Conservation (phyloP, 2,797 vertebrate genomes). For the Semaprochilodus insignis region DNA sequence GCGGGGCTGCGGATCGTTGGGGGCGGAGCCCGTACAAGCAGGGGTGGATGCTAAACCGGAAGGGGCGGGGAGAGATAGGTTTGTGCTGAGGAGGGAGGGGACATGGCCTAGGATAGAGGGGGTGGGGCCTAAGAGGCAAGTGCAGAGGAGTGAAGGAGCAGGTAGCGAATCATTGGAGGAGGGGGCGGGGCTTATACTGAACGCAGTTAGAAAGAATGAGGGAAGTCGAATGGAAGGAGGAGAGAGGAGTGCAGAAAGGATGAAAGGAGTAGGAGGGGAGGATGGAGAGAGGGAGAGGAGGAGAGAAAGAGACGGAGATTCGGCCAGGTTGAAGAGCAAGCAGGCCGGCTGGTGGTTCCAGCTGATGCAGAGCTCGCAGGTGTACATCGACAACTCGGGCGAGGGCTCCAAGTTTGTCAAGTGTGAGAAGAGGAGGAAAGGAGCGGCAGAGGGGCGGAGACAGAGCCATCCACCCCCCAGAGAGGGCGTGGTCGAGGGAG, state of each 20-base stretch:
- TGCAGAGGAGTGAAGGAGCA: slow-evolving; percentile 49
- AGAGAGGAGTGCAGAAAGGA: slow-evolving; percentile 66
- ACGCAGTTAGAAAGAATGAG: slow-evolving; percentile 65
- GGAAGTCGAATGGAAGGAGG: slow-evolving; percentile 62
- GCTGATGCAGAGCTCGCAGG: slow-evolving; percentile 98
- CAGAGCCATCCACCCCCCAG: slow-evolving; percentile 81
- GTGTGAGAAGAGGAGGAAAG: slow-evolving; percentile 83
- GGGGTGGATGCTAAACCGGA: not conserved
- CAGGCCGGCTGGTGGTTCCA: slow-evolving; percentile 98
- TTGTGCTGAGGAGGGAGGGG: slow-evolving; percentile 64
- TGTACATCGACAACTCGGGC: slow-evolving; percentile 90
- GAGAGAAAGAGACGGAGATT: slow-evolving; percentile 56
- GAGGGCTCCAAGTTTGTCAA: slow-evolving; percentile 86
- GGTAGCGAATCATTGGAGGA: slow-evolving; percentile 60
- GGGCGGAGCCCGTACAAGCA: slow-evolving; percentile 30
- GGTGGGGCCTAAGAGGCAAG: slow-evolving; percentile 61
- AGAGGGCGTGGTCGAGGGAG: slow-evolving; percentile 94
- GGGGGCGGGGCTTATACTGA: slow-evolving; percentile 45
- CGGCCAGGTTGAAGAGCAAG: slow-evolving; percentile 78
- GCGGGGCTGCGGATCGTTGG: slow-evolving; percentile 77
- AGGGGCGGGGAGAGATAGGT: slow-evolving; percentile 63
- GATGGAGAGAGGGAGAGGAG: slow-evolving; percentile 58
- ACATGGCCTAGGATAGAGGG: slow-evolving; percentile 44
- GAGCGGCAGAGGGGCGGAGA: slow-evolving; percentile 69
- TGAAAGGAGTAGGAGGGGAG: slow-evolving; percentile 58